phyloP scores from a whole-genome alignment of 2,888 invertebrate species.

The Zaprionus obscuricornis region DNA sequence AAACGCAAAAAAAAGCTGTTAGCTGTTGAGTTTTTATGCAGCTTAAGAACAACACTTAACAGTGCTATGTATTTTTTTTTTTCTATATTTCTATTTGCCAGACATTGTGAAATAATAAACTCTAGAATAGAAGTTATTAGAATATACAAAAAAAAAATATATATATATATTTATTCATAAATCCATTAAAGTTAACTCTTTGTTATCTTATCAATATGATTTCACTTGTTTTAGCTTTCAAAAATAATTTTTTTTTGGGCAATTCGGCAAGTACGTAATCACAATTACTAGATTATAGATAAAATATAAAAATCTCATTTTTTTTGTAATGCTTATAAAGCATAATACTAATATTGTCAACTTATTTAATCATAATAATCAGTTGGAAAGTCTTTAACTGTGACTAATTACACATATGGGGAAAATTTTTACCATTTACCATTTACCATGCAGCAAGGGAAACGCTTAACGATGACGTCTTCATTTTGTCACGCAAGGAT shows the following conservation, averaged over 20 bases:
- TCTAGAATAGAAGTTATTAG: too few species aligned
- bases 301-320: background rate
- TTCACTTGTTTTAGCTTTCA: slow-evolving; percentile 10
- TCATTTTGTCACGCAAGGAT: too few species aligned
- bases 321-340: slow-evolving; percentile 10
- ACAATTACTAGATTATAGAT: too few species aligned
- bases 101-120: slow-evolving; percentile 10
- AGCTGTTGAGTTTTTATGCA: too few species aligned
- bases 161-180: slow-evolving; percentile 8
- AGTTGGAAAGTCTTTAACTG: slow-evolving; percentile 5
- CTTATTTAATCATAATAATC: background rate
- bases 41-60: too few species aligned
- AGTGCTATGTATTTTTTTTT: too few species aligned
- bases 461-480: too few species aligned
- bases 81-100: too few species aligned
- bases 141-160: background rate
- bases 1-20: slow-evolving; percentile 15
- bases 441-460: too few species aligned
- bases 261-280: too few species aligned
- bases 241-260: slow-evolving; percentile 27
- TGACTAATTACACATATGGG: slow-evolving; percentile 51
- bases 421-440: slow-evolving; percentile 20
- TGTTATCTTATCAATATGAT: slow-evolving; percentile 32
- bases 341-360: background rate
- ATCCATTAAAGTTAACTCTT: slow-evolving; percentile 34